phyloP scores from a whole-genome alignment of 2,797 vertebrate species.

The Phoebastria nigripes region DNA sequence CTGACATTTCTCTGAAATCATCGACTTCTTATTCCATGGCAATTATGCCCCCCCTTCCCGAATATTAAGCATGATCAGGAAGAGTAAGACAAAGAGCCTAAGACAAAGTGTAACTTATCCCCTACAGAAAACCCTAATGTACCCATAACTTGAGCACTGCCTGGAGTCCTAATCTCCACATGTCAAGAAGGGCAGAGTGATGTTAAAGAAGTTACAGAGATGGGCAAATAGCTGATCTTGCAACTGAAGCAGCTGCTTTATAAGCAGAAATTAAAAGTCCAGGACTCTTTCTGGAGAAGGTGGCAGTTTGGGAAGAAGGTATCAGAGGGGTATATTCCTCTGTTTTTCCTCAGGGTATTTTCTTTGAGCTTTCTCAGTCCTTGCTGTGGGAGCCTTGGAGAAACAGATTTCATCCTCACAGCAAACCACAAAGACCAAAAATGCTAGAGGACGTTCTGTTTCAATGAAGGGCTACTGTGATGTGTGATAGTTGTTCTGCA shows the following conservation, averaged over 20 bases:
- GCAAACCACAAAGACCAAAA: not conserved
- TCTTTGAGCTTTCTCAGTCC: not conserved
- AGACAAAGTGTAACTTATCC: not conserved
- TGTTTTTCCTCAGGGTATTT: not conserved
- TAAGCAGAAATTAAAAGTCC: not conserved
- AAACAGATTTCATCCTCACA: not conserved
- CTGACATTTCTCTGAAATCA: not conserved
- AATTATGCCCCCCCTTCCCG: not conserved
- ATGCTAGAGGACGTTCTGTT: not conserved
- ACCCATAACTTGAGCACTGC: not conserved
- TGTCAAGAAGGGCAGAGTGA: not conserved
- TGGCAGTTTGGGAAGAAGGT: not conserved
- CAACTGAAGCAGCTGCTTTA: not conserved
- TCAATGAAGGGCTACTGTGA: not conserved
- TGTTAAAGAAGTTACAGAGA: not conserved
- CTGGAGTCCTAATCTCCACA: not conserved
- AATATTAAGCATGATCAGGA: not conserved
- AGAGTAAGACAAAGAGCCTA: not conserved
- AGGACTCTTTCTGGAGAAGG: not conserved
- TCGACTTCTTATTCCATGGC: fast-evolving
- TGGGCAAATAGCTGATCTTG: not conserved
- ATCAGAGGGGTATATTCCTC: not conserved
- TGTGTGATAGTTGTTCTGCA: not conserved
- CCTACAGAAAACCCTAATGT: not conserved
- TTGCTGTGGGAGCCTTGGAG: not conserved